Base-by-base conservation (phyloP, 2,797 vertebrate species). In the Amblyopsis hoosieri region DNA sequence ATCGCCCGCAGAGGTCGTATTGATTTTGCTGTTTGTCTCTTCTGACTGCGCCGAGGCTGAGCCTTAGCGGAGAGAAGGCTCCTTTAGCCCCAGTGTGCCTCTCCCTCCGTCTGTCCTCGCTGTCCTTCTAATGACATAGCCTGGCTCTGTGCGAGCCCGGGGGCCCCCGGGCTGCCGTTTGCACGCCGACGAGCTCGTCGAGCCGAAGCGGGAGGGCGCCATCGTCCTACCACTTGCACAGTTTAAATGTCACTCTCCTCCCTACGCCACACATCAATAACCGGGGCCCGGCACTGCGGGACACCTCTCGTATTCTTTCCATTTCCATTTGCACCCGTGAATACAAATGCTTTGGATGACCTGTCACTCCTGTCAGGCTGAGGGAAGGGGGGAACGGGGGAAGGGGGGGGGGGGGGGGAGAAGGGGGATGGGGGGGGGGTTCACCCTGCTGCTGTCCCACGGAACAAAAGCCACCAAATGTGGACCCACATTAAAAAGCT, bases 1-100 rank as follows among this genome's bases (percentile, higher is more conserved):
- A 86, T 84, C 87, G 87, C 88, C 85, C 85, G 82, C 81, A 87
- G 85, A 80, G 74, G 73, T 84, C 77, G 74, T 89, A 93, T 92
- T 84, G 88, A 93, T 92, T 90, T 90, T 90, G 60, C 69, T 76
- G 77, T 86, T 86, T 83, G 85, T 85, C 85, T 89, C 85, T 79
- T 75, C 74, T 74, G 84, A 85, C 85, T 88, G 83, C 68, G 66
- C 79, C 74, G 76, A 80, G 72, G 78, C 74, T 74, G 75, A 69
- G 66, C 79, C 72, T 57, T 8, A 15, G 13, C 29, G 74, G 66
- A 73, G 63, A 80, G 87, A 84, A 76, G 80, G 78, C 81, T 85
- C 76, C 73, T 76, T 80, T 59, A 50, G 66, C 73, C 69, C 60
- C 71, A 62, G 66, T 64, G 72, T 45, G 62, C 69, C 57, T 74